phyloP scores from a whole-genome alignment of 2,888 invertebrate species.

The Cordilura impudica region DNA sequence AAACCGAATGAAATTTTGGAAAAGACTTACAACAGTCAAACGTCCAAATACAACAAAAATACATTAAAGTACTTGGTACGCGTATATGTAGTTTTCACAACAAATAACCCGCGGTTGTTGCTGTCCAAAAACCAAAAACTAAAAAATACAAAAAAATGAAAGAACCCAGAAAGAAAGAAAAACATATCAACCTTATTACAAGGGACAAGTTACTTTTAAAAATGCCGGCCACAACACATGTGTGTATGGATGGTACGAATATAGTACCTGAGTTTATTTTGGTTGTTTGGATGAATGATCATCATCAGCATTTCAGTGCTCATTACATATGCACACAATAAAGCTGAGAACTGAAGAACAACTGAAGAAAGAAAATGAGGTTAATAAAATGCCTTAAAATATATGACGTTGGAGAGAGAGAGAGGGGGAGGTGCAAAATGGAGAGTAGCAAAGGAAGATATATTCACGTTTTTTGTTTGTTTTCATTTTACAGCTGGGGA shows the following conservation, averaged over 20 bases:
- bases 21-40: slow-evolving; percentile 35
- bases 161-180: background rate
- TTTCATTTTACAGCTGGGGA: background rate
- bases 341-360: background rate
- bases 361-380: slow-evolving; percentile 22
- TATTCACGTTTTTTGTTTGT: background rate
- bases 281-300: slow-evolving; percentile 52
- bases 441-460: background rate
- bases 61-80: slow-evolving; percentile 1
- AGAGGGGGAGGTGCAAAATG: background rate
- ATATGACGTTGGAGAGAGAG: background rate
- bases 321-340: slow-evolving; percentile 56
- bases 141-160: slow-evolving; percentile 23
- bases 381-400: slow-evolving; percentile 31
- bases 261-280: slow-evolving; percentile 40
- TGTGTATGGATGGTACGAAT: background rate
- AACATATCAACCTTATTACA: slow-evolving; percentile 35
- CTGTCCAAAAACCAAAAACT: background rate
- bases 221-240: slow-evolving; percentile 24
- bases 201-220: slow-evolving; percentile 35
- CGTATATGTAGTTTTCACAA: slow-evolving; percentile 6
- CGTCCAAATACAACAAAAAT: slow-evolving; percentile 5
- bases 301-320: slow-evolving; percentile 50
- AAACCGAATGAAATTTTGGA: background rate
- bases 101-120: slow-evolving; percentile 22